These are phyloP conservation scores for Rattus norvegicus DNA, from an alignment of 2,113 vertebrate genomes.

Conservation along the genomic window DNA sequence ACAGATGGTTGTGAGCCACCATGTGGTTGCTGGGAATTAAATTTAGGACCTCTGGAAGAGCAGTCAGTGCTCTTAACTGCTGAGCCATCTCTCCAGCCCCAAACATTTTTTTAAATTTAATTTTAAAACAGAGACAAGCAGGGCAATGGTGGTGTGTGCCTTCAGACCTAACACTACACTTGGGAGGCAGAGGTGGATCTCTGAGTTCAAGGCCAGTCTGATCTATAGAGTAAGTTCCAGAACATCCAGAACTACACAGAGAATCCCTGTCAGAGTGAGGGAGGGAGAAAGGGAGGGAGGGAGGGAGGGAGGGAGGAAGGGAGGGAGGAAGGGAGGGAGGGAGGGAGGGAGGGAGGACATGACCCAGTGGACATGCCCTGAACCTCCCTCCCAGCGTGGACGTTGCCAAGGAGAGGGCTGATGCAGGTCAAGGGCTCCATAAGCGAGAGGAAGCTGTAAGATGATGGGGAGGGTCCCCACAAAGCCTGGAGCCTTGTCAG, in stretches of 20 bases:
- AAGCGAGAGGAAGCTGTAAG: conserved; percentile 72
- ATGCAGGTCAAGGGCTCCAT: conserved; percentile 19
- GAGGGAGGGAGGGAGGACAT: not conserved
- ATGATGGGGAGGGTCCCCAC: conserved; percentile 58
- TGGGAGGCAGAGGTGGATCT: not conserved
- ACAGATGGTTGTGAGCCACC: too few species aligned
- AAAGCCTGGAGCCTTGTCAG: conserved; percentile 59
- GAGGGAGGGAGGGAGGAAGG: not conserved
- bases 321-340: not conserved
- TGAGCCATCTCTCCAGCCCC: too few species aligned
- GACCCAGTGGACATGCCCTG: not conserved
- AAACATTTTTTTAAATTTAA: not conserved
- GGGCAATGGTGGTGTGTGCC: not conserved
- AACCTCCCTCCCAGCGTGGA: not conserved
- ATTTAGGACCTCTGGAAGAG: too few species aligned
- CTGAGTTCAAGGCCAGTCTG: not conserved
- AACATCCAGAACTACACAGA: not conserved
- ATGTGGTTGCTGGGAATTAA: too few species aligned
- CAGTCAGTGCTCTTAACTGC: too few species aligned
- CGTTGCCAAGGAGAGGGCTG: conserved; percentile 45
- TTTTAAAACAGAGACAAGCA: not conserved
- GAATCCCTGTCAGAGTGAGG: not conserved
- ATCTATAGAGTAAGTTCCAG: not conserved
- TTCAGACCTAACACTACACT: not conserved
- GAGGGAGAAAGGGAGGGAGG: not conserved